Evolutionary conservation across 2,888 invertebrate genomes (phyloP).

Genomic region (Athalia rosae): DNA sequence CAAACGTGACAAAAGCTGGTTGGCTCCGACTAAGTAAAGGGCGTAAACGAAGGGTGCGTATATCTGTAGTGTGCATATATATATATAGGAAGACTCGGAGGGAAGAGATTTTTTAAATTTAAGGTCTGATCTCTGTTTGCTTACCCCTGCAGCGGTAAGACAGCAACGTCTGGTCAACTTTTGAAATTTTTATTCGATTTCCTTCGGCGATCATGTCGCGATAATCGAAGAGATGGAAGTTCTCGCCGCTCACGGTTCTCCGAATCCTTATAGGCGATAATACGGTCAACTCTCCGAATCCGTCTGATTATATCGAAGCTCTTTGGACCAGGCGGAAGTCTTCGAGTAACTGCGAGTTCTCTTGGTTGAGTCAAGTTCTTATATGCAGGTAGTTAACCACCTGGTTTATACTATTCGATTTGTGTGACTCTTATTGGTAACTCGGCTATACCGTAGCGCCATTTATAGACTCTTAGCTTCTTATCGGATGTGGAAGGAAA

Average conservation of each 20-base stretch:
- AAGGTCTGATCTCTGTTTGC: background rate
- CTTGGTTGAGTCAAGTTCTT: slow-evolving; percentile 58
- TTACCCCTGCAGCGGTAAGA: slow-evolving; percentile 31
- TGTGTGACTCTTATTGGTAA: slow-evolving; percentile 60
- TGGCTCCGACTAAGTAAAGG: slow-evolving; percentile 3
- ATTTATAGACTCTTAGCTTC: slow-evolving; percentile 61
- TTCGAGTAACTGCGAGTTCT: slow-evolving; percentile 56
- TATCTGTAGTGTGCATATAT: background rate
- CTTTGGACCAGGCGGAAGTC: slow-evolving; percentile 18
- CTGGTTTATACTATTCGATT: slow-evolving; percentile 55
- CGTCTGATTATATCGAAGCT: background rate
- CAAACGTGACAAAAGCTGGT: slow-evolving; percentile 5
- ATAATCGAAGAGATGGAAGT: background rate
- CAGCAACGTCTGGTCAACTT: background rate
- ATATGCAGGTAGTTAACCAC: slow-evolving; percentile 55
- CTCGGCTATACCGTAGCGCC: slow-evolving; percentile 54
- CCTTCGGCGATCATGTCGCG: background rate
- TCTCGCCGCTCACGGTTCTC: background rate
- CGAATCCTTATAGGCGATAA: background rate
- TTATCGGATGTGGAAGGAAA: slow-evolving; percentile 59
- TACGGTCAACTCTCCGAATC: background rate
- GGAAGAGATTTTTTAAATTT: background rate
- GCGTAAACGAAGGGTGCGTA: background rate
- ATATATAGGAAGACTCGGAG: background rate
- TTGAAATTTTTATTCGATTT: slow-evolving; percentile 1